Conservation (phyloP, 2,888 invertebrate genomes). For the Tenthredo livida region DNA sequence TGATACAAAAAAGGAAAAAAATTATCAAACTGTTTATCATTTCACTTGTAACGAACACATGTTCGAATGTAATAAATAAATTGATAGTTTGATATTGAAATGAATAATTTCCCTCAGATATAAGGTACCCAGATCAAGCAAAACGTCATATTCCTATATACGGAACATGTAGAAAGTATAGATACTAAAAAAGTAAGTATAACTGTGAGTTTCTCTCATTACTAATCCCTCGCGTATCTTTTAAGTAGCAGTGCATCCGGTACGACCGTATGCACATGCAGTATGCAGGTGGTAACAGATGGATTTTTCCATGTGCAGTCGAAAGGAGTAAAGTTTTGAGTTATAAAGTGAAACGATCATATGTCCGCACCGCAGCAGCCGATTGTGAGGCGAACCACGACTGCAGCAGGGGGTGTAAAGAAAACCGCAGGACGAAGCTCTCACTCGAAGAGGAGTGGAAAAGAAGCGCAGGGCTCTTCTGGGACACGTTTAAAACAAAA, state of each 20-base stretch:
- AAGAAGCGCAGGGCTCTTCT: constrained; percentile 37
- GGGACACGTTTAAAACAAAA: constrained; percentile 45
- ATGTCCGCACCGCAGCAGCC: background rate
- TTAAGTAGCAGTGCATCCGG: background rate
- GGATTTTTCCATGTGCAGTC: background rate
- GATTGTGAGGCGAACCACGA: constrained; percentile 18
- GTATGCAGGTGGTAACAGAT: constrained; percentile 17
- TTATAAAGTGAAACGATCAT: background rate
- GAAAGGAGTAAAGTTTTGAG: background rate
- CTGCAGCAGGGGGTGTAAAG: background rate
- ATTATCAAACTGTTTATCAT: background rate
- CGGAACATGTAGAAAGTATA: background rate
- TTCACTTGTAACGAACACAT: background rate
- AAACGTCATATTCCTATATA: too few relatives aligned
- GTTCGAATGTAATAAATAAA: too few relatives aligned
- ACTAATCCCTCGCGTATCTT: background rate
- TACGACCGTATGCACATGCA: background rate
- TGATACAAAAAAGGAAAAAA: background rate
- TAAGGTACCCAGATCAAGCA: too few relatives aligned
- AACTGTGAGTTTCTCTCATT: background rate
- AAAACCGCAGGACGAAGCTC: constrained; percentile 26
- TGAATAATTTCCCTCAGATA: background rate
- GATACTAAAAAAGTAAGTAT: background rate
- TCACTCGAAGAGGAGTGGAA: constrained; percentile 8
- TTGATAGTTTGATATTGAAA: too few relatives aligned